Base-by-base conservation (phyloP, 2,113 vertebrate genomes). In the Otus sunia region DNA sequence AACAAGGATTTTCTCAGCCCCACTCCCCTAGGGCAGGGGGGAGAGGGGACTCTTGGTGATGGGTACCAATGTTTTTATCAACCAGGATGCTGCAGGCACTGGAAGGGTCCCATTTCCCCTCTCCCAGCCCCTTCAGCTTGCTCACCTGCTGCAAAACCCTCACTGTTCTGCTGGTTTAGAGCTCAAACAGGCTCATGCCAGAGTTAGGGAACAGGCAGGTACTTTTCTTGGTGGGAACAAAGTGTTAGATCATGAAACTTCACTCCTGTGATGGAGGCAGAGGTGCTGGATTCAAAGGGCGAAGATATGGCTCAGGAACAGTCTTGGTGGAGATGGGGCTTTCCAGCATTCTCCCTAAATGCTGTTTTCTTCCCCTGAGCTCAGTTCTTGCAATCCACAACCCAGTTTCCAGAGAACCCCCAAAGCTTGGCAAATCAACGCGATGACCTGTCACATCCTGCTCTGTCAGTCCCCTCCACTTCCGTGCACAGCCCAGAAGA, bases 251-350 rank as follows among this genome's bases (percentile, higher is more conserved):
- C 17, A 7, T 5, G 8, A 56, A 32, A 9, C 23, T 22, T 30
- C 71, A 13, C 9, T 52, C 11, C 55, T 5, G 41, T 0, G 1
- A 4, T 0, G 2, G 11, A 11, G 22, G 34, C 60, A 52, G 53
- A 66, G 59, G 26, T 27, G 21, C 52, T 5, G 9, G 11, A 15
- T 0, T 10, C 66, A 29, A 15, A 67, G n/a, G 36, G 26, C 78
- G 29, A 11, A 6, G 20, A 3, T 10, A 10, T 2, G 1, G 15
- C 0, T 43, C 49, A 3, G 68, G 53, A 53, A 20, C 1, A 1
- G 15, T 13, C 37, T 52, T 10, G 16, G 37, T 1, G 47, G 39
- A 64, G 36, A 67, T 3, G 29, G 83, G 4, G 30, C 37, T 84
- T 30, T 26, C 77, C 81, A 69, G 25, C 27, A 2, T 5, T 8